Evolutionary conservation across 2,888 invertebrate genomes (phyloP), one percentile per base, ranked within the genome.

Genomic region (Metellina segmentata): DNA sequence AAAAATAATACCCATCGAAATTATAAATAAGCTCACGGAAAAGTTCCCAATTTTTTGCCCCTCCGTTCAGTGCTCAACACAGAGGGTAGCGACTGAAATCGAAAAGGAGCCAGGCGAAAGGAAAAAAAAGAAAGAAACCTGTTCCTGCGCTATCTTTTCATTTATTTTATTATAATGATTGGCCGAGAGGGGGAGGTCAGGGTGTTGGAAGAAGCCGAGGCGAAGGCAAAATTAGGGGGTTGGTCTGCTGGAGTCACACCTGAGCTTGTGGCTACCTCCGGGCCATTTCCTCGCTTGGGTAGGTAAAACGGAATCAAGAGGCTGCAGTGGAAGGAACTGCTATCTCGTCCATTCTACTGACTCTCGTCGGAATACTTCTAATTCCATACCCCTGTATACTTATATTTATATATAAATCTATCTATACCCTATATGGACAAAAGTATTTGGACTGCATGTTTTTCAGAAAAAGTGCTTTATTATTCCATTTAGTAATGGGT

Each of bases 141-240:
- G 81, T 77, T 53, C 81, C 79, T 5, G 48, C 4, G 71, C 52
- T 61, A 85, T 72, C 53, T 90, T 86, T 90, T 81, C 85, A 69
- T 74, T 90, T 81, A 61, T 82, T 82, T 81, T 81, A 90, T 90
- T 79, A 74, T 85, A 90, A 85, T 85, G 53, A 52, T 34, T 34
- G n/a, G 2, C 19, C 61, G 86, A 51, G 20, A 19, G n/a, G 72
- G 83, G 61, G 20, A 20, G 20, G 16, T 11, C 20, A 61, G 74
- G 49, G 77, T 75, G 61, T 74, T 75, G 75, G 75, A 69, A 52
- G n/a, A 8, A 49, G 52, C 52, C 8, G 79, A 20, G 11, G 72
- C 77, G 89, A 90, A 74, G 90, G 81, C 53, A 82, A 81, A 90
- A 86, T 90, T 81, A 85, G 90, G 90, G 90, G 79, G 20, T 81